These are phyloP conservation scores for Pachypanchax playfairii DNA, from an alignment of 2,113 vertebrate genomes.

Conservation along the genomic window DNA sequence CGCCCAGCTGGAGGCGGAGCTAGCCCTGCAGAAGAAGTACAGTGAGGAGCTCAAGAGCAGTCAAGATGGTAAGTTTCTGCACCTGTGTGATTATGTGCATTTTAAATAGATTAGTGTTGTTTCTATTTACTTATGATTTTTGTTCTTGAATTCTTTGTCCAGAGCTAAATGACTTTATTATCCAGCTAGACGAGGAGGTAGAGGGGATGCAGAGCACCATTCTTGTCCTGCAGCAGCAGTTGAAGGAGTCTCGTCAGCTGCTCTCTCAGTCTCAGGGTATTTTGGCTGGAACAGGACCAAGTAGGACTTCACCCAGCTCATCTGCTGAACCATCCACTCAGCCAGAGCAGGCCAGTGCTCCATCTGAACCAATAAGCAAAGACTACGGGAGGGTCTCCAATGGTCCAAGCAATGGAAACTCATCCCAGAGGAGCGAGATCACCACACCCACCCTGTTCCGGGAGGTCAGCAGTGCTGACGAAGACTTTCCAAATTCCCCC, in stretches of 20 bases:
- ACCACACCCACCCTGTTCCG: slow-evolving; percentile 91
- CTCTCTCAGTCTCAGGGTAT: slow-evolving; percentile 84
- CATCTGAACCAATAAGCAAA: slow-evolving; percentile 80
- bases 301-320: slow-evolving; percentile 88
- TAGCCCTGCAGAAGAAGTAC: slow-evolving; percentile 99
- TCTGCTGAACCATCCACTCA: slow-evolving; percentile 82
- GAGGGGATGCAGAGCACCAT: slow-evolving; percentile 99
- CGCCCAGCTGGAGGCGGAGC: slow-evolving; percentile 98
- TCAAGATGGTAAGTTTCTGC: slow-evolving; percentile 92
- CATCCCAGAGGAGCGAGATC: slow-evolving; percentile 86
- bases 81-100: background rate
- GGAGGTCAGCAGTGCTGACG: slow-evolving; percentile 90
- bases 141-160: slow-evolving; percentile 65
- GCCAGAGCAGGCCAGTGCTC: slow-evolving; percentile 75
- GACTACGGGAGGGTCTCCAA: slow-evolving; percentile 95
- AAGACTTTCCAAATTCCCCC: slow-evolving; percentile 92
- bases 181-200: slow-evolving; percentile 98
- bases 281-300: slow-evolving; percentile 79
- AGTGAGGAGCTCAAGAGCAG: slow-evolving; percentile 99
- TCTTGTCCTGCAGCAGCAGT: slow-evolving; percentile 95
- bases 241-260: slow-evolving; percentile 93
- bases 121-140: background rate
- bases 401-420: slow-evolving; percentile 92
- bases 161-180: slow-evolving; percentile 99
- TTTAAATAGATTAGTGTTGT: background rate